Base-by-base conservation (phyloP, 2,113 vertebrate genomes). In the Saccopteryx bilineata region DNA sequence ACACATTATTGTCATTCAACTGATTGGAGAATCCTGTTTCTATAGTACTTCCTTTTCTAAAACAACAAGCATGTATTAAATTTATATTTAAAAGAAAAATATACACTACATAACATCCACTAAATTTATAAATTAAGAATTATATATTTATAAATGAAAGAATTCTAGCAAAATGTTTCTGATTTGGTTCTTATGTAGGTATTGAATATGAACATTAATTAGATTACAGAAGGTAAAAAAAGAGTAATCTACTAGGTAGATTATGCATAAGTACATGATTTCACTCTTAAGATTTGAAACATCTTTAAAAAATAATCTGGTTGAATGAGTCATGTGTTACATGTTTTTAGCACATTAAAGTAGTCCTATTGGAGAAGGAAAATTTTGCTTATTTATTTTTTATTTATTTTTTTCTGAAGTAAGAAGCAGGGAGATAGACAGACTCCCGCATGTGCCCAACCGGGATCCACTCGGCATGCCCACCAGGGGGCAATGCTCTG, bases 241-340 rank as follows among this genome's bases (percentile, higher is more conserved):
- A 66, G 1, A 74, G 0, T 87, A 19, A 9, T 91, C 46, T 56
- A 0, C 86, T 89, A 93, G 50, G 26, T 84, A 48, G 56, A 74
- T 76, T 90, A 76, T 66, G 23, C 33, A 61, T 83, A 83, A 93
- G 66, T 56, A 13, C 78, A 24, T 69, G 24, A 80, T 93, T 94
- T 87, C 14, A 72, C 13, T 87, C 39, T 81, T 89, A 89, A 91
- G 60, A 91, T 80, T 81, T 93, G 58, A 85, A 93, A 81, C 14
- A 75, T 88, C 83, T 93, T 95, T 81, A 7, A 96, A 85, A 89
- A 65, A 63, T 85, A 85, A 60, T 24, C 39, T 91, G 74, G 26
- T 18, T 88, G 74, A 84, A 52, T 69, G 71, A 91, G 23, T 68
- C 50, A 72, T 92, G 5, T 72, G 4, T 89, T 81, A 50, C 23